Evolutionary conservation across 92 coral and sea anemone genomes (phyloP), one percentile per base, ranked within the genome.

Genomic region (Umimayanthus chanpuru): DNA sequence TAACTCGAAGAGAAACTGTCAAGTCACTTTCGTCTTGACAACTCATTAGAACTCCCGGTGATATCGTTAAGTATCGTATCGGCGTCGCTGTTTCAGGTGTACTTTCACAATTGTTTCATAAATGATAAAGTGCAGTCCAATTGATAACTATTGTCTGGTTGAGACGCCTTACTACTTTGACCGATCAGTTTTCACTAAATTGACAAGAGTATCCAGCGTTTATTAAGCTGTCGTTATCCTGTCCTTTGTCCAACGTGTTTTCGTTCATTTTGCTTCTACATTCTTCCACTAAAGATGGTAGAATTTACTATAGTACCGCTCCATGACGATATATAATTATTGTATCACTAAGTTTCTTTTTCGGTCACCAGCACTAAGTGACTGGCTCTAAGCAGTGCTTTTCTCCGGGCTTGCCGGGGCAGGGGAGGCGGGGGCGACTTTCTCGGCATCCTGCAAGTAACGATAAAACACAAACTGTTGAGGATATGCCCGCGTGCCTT

Each of bases 401-500:
- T 75, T 75, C 79, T 83, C 79, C 25, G 87, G 86, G n/a, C n/a
- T 73, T 21, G 14, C 50, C 14, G 41, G 41, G 30, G 64, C 71
- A 9, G 87, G 77, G 32, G 87, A 74, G 4, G 87, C 26, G 25
- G 87, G 50, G 29, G 56, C 66, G 9, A 15, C 39, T 26, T 83
- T 83, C 76, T 83, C 87, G 30, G 87, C 87, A 26, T 32, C 87
- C 87, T 83, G 47, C 2, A 55, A 74, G 4, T 53, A 65, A 66
- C 8, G n/a, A 6, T 38, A 82, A 6, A 41, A 10, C 56, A 68
- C 7, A 40, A 6, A 4, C 20, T 73, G 23, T 73, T 47, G 23
- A 56, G 23, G 65, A 56, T 14, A 56, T 47, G 8, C 10, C 50
- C 10, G 10, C 50, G 11, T 7, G 50, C 50, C 50, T 9, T 47